These are phyloP conservation scores for Empidonax alnorum DNA, from an alignment of 2,113 vertebrate genomes.

Conservation along the genomic window DNA sequence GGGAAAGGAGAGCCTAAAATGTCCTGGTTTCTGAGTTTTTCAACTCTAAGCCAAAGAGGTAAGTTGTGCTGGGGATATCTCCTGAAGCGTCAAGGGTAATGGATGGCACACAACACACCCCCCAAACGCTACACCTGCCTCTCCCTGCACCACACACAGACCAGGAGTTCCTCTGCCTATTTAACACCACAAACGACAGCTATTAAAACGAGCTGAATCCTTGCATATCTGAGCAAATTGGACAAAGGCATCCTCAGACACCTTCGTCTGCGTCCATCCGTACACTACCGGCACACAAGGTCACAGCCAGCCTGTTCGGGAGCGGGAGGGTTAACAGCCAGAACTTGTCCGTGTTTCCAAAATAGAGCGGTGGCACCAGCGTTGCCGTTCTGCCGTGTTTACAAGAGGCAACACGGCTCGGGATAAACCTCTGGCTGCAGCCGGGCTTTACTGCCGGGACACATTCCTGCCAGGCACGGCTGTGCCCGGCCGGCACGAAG, in stretches of 20 bases:
- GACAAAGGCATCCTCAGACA: neutral
- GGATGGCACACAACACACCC: neutral
- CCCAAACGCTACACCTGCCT: neutral
- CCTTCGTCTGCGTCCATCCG: neutral
- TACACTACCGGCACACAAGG: neutral
- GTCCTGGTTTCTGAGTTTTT: neutral
- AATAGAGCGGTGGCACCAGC: neutral
- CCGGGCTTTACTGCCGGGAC: neutral
- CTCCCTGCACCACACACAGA: neutral
- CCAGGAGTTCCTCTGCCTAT: neutral
- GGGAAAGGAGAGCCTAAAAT: neutral
- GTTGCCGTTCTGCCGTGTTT: neutral
- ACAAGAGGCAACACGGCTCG: neutral
- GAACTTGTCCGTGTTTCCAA: slow-evolving; percentile 12
- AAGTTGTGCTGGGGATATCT: neutral
- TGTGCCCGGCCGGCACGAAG: neutral
- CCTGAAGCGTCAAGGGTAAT: neutral
- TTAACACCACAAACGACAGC: neutral
- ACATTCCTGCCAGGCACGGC: neutral
- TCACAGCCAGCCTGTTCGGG: neutral
- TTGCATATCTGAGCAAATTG: neutral
- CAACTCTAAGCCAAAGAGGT: neutral
- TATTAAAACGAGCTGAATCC: neutral
- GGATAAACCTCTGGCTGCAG: neutral
- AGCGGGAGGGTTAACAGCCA: neutral